phyloP scores from a whole-genome alignment of 1,140 invertebrate species.

The Drosophila suzukii region DNA sequence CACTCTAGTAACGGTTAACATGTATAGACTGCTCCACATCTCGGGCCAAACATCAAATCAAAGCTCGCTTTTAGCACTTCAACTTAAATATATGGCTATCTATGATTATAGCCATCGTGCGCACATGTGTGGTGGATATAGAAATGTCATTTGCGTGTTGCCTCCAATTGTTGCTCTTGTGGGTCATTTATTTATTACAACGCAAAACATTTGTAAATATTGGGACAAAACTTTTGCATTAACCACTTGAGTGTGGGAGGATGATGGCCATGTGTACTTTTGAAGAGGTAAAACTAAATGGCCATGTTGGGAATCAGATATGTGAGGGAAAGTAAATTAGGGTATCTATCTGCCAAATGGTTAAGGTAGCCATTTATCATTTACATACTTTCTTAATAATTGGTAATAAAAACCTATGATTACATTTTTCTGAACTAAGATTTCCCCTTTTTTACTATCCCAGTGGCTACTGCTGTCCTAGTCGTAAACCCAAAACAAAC shows the following conservation, averaged over 20 bases:
- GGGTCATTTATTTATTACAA: slow-evolving; percentile 59
- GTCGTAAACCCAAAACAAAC: slow-evolving; percentile 7
- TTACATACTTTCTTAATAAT: no score
- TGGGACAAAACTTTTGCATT: slow-evolving; percentile 76
- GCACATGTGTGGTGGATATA: slow-evolving; percentile 4
- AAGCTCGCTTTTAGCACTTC: slow-evolving; percentile 76
- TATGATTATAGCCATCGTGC: slow-evolving; percentile 13
- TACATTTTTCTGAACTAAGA: background rate
- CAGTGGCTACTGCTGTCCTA: slow-evolving; percentile 10
- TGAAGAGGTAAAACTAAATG: background rate
- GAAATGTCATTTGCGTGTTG: slow-evolving; percentile 67
- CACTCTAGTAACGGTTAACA: slow-evolving; percentile 54
- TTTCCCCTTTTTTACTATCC: background rate
- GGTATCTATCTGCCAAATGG: no score
- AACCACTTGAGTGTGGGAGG: slow-evolving; percentile 20
- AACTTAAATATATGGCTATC: slow-evolving; percentile 53
- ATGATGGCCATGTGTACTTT: slow-evolving; percentile 1
- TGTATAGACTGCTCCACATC: slow-evolving; percentile 16
- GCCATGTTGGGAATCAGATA: background rate
- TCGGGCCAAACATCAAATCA: slow-evolving; percentile 51
- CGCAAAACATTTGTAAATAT: slow-evolving; percentile 76
- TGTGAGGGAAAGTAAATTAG: background rate
- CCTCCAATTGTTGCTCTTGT: slow-evolving; percentile 37
- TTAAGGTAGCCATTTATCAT: no score
- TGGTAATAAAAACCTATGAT: no score